Evolutionary conservation across 2,113 vertebrate species (phyloP), one percentile per base, ranked within the genome.

Genomic region (Acanthochromis polyacanthus): DNA sequence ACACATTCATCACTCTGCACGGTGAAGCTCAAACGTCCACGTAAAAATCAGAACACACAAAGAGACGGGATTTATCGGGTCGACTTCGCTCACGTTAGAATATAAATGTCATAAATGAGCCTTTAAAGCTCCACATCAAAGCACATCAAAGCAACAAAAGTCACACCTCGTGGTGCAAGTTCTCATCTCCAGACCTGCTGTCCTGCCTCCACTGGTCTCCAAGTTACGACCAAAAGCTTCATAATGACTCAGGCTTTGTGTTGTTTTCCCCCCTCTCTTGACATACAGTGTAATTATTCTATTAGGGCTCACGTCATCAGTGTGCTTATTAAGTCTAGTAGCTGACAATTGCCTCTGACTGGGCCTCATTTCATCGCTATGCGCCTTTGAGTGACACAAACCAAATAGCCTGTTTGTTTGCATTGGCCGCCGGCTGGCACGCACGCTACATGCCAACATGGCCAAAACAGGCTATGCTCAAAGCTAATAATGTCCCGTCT

Each of bases 401-500:
- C 86, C 90, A 90, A 92, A 89, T 20, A 89, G 87, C 38, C 70
- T 86, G 89, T 88, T 89, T 94, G 89, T 93, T 93, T 94, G 90
- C 83, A 51, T 70, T 88, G 89, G 91, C 85, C 4, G 64, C 75
- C 59, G 85, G 82, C 76, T 81, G 80, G 84, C 83, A 84, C 43
- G 81, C 87, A 63, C 10, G 23, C 78, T 53, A 83, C 85, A 84
- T 84, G 88, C 88, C 88, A 84, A 85, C 91, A 88, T 73, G 90
- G 88, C 89, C 89, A 89, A 93, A 93, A 91, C 88, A 91, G 92
- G 84, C 81, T 81, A 90, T 71, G 84, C 84, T 84, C 81, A 63
- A 71, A 89, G 89, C 78, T 81, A 90, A 91, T 90, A 89, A 81
- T 78, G 91, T 88, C 71, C 77, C 52, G 65, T 85, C 89, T 91